phyloP scores from a whole-genome alignment of 2,888 invertebrate genomes.

The Lithosia quadra region DNA sequence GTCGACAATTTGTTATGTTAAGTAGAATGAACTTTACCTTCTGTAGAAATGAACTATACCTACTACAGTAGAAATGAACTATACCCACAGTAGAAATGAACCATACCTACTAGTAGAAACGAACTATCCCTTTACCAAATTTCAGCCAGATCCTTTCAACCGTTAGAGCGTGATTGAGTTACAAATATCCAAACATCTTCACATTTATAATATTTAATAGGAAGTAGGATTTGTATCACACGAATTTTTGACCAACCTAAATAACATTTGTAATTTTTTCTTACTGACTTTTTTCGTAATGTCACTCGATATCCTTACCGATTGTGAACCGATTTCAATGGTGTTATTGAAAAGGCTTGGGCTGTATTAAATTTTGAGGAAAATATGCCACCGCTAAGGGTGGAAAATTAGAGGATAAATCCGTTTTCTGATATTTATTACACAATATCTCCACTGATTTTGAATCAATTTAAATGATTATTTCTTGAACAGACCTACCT shows the following conservation, averaged over 20 bases:
- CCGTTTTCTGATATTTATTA: constrained; percentile 1
- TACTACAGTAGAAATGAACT: too few species aligned
- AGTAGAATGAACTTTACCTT: too few species aligned
- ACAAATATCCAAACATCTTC: too few species aligned
- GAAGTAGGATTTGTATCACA: too few species aligned
- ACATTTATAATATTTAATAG: too few species aligned
- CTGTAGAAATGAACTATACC: too few species aligned
- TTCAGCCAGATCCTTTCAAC: too few species aligned
- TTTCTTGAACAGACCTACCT: background rate
- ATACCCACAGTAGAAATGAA: too few species aligned
- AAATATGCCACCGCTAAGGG: background rate
- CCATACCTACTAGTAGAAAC: too few species aligned
- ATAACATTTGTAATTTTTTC: background rate
- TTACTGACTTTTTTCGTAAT: background rate
- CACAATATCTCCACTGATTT: background rate
- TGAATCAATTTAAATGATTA: constrained; percentile 4
- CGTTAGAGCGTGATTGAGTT: too few species aligned
- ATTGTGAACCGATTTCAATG: background rate
- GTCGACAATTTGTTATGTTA: background rate
- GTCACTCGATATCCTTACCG: background rate
- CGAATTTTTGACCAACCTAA: background rate
- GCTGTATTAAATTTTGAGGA: background rate
- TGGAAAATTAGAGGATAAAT: background rate
- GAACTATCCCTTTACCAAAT: too few species aligned
- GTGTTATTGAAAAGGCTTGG: background rate